Conservation (phyloP, 2,888 invertebrate species). For the Melikaiella ostensackeni region DNA sequence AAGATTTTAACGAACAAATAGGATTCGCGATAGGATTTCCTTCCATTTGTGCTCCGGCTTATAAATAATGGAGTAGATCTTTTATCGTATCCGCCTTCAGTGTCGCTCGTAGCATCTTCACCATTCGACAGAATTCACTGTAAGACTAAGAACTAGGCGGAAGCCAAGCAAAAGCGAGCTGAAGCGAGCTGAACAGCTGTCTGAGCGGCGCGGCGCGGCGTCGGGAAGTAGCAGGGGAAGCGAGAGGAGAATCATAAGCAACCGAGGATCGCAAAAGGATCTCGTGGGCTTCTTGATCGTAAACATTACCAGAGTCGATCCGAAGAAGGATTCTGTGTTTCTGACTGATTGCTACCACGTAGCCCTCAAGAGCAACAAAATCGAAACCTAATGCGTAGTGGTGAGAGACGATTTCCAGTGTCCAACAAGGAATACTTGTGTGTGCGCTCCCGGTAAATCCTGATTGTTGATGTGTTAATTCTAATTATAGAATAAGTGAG, state of each 20-base stretch:
- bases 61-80: constrained; percentile 34
- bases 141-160: constrained; percentile 11
- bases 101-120: constrained; percentile 28
- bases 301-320: not conserved
- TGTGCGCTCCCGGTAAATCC: not conserved
- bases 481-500: not conserved
- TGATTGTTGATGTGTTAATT: constrained; percentile 3
- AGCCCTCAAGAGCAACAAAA: not conserved
- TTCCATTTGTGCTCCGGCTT: constrained; percentile 30
- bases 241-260: constrained; percentile 26
- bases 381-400: not conserved
- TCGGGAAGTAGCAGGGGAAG: constrained; percentile 10
- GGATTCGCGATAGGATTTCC: constrained; percentile 11
- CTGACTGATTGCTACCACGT: constrained; percentile 27
- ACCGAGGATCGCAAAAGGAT: constrained; percentile 14
- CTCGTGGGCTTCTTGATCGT: constrained; percentile 16
- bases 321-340: constrained; percentile 7
- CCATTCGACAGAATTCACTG: constrained; percentile 29
- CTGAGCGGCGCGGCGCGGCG: not conserved
- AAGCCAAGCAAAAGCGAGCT: constrained; percentile 4
- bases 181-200: constrained; percentile 13
- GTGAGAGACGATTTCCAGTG: not conserved
- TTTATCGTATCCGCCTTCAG: constrained; percentile 17
- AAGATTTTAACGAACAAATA: constrained; percentile 39
- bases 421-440: not conserved